Base-by-base conservation (phyloP, 2,797 vertebrate genomes). In the Xenopus petersii region DNA sequence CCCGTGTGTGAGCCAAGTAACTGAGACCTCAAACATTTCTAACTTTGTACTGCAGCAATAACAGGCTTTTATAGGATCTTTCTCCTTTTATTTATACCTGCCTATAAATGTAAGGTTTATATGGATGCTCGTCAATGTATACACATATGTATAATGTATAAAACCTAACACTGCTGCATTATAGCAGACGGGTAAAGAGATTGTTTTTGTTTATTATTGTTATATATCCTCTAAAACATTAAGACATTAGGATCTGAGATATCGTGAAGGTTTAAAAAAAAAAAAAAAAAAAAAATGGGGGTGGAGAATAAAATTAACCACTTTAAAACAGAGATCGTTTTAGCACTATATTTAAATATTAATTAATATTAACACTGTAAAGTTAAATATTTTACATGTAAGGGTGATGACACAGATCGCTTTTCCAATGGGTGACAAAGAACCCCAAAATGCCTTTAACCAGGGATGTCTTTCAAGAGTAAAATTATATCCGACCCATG, bases 21-120 rank as follows among this genome's bases (percentile, higher is more conserved):
- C 92, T 93, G 87, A 89, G 95, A 95, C 93, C 94, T 96, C 94
- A 91, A 94, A 94, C 87, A 90, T 91, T 90, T 93, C 94, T 94
- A 94, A 96, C 92, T 96, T 94, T 81, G 89, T 84, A 81, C 85
- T 51, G 85, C 85, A 83, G 87, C 86, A 90, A 89, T 89, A 90
- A 90, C 61, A 60, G 85, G 81, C 84, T 87, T 93, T 91, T 90
- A 91, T 87, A 84, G 85, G 84, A 85, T 79, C 81, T 83, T 88
- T 86, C 82, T 73, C 81, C 84, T 82, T 79, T 87, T 87, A 89
- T 88, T 89, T 85, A 84, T 82, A 71, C 73, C 9, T 10, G 75
- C 82, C 81, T 78, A 78, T 81, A 83, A 84, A 80, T 8, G 81
- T 0, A 10, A 74, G 71, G 76, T 79, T 56, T 79, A 79, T 79